These are phyloP conservation scores for Cacatua alba DNA, from an alignment of 2,113 vertebrate species.

Conservation along the genomic window DNA sequence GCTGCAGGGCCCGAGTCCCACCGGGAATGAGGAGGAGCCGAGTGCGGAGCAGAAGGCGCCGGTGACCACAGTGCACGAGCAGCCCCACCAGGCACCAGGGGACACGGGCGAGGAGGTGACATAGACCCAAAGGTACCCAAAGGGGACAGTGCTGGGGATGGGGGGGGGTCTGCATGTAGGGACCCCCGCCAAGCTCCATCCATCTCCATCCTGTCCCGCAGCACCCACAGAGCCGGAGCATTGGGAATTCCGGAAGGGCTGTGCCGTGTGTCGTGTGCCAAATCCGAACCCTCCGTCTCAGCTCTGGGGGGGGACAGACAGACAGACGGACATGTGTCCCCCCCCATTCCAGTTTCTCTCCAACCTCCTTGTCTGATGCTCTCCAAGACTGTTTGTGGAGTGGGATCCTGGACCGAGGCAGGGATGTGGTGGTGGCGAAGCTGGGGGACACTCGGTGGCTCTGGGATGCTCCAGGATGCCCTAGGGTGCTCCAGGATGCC, in stretches of 20 bases:
- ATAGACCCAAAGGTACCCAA: not conserved
- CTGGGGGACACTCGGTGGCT: not conserved
- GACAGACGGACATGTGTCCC: no score
- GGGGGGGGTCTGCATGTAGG: no score
- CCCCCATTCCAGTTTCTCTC: not conserved
- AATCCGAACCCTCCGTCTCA: not conserved
- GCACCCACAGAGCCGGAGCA: not conserved
- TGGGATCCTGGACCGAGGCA: not conserved
- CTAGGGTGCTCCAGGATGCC: no score
- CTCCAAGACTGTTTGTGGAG: not conserved
- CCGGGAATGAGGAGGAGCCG: not conserved
- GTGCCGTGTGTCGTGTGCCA: not conserved
- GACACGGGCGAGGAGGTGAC: slow-evolving; percentile 37
- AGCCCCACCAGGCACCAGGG: not conserved
- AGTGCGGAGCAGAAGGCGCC: not conserved
- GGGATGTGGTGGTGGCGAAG: not conserved
- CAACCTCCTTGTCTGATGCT: not conserved
- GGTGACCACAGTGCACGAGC: not conserved
- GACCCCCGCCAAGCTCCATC: not conserved
- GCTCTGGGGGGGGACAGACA: not conserved
- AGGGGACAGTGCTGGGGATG: no score
- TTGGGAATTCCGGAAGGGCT: not conserved
- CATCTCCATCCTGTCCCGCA: not conserved
- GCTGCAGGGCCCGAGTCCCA: not conserved
- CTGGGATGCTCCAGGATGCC: no score